These are phyloP conservation scores for Harpalus rufipes DNA, from an alignment of 2,888 invertebrate species.

Conservation along the genomic window DNA sequence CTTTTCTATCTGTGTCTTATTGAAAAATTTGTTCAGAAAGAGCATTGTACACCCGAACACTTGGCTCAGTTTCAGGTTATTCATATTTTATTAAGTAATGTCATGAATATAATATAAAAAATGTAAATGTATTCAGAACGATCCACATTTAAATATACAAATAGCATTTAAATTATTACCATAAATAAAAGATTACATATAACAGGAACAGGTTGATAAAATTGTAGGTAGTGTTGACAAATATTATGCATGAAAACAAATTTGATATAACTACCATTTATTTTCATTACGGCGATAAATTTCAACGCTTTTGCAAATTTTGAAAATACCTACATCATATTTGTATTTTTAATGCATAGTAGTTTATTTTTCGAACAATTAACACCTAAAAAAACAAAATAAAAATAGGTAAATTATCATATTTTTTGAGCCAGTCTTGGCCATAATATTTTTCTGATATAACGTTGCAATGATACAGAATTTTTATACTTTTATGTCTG, in stretches of 20 bases:
- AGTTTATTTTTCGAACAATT: background rate
- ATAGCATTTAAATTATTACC: slow-evolving; percentile 50
- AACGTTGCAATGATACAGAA: no score
- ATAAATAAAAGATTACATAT: slow-evolving; percentile 50
- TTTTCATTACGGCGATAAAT: background rate
- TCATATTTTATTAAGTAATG: slow-evolving; percentile 47
- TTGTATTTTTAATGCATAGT: background rate
- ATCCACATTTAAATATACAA: slow-evolving; percentile 50
- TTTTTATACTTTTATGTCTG: no score
- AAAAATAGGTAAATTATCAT: no score
- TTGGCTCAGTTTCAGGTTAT: slow-evolving; percentile 24
- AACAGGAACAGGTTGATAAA: slow-evolving; percentile 50
- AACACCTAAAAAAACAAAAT: no score
- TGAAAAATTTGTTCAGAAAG: slow-evolving; percentile 7
- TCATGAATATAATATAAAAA: slow-evolving; percentile 46
- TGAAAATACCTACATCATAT: background rate
- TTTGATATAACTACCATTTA: slow-evolving; percentile 16
- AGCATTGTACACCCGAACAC: background rate
- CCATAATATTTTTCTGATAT: no score
- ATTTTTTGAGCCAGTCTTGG: no score
- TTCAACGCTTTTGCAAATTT: background rate
- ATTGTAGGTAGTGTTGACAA: slow-evolving; percentile 48
- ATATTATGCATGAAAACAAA: slow-evolving; percentile 46
- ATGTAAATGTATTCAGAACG: slow-evolving; percentile 51
- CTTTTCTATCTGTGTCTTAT: slow-evolving; percentile 20